phyloP scores from a whole-genome alignment of 64 coral and sea anemone species.

The Pocillopora damicornis region DNA sequence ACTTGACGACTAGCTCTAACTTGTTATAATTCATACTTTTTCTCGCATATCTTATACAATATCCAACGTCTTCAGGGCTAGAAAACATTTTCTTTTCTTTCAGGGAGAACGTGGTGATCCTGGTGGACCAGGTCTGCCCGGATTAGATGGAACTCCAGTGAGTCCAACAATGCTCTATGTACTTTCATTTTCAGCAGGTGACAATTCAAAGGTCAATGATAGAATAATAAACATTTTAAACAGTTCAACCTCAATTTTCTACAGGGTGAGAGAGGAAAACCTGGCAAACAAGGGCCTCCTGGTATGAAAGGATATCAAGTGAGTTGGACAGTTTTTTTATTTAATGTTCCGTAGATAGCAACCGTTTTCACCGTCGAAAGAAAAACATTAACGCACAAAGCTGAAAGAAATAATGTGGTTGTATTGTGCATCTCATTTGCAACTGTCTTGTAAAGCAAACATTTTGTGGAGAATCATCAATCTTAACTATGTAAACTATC shows the following conservation, averaged over 20 bases:
- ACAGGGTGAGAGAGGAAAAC: slow-evolving; percentile 49
- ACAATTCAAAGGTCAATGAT: too few species aligned
- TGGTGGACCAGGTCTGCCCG: slow-evolving; percentile 1
- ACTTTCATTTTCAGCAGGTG: too few species aligned
- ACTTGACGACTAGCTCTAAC: too few species aligned
- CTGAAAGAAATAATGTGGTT: too few species aligned
- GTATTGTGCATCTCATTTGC: too few species aligned
- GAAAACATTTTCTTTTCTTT: neutral
- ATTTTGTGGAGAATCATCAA: too few species aligned
- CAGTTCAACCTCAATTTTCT: neutral
- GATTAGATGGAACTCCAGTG: slow-evolving; percentile 16
- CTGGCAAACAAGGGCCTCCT: slow-evolving; percentile 1
- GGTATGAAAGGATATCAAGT: slow-evolving; percentile 45
- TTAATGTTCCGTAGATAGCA: neutral
- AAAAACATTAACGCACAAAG: too few species aligned
- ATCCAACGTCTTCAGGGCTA: too few species aligned
- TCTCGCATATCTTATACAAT: too few species aligned
- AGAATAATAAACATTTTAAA: neutral
- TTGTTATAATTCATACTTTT: too few species aligned
- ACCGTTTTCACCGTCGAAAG: too few species aligned
- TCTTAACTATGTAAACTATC: neutral
- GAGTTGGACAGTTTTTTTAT: neutral
- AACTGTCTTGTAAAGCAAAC: too few species aligned
- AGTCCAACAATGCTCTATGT: neutral
- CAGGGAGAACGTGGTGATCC: slow-evolving; percentile 22